These are phyloP conservation scores for Peromyscus maniculatus DNA, from an alignment of 2,113 vertebrate species.

Conservation along the genomic window DNA sequence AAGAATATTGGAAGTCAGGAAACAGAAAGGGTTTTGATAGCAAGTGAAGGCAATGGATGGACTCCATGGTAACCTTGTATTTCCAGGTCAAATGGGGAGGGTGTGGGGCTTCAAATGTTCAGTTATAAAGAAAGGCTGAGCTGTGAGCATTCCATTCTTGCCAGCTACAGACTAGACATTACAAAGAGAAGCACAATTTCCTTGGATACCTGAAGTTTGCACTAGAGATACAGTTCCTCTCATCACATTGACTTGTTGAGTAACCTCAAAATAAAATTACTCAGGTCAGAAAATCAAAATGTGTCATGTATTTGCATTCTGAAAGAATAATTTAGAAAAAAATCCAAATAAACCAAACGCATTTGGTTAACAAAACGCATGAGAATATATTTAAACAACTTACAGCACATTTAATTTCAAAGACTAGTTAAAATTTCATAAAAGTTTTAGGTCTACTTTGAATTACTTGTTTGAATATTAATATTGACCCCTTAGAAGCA, in stretches of 20 bases:
- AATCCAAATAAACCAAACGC: neutral
- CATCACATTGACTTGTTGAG: neutral
- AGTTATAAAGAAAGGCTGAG: neutral
- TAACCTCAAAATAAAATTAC: neutral
- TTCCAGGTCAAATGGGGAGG: neutral
- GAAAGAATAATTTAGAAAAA: neutral
- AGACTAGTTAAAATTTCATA: neutral
- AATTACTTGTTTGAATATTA: neutral
- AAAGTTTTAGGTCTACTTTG: neutral
- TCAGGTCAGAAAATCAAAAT: neutral
- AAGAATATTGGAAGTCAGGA: neutral
- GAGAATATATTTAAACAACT: neutral
- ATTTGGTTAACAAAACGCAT: neutral
- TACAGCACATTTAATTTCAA: neutral
- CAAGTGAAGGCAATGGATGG: neutral
- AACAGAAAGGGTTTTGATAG: neutral
- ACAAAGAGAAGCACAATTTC: neutral
- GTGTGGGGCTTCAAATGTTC: neutral
- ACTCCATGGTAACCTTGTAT: neutral
- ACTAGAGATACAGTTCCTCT: neutral
- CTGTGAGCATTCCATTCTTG: neutral
- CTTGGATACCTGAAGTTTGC: neutral
- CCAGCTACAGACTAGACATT: neutral
- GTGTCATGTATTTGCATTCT: neutral
- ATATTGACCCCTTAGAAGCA: neutral